Evolutionary conservation across 1,140 invertebrate genomes (phyloP).

Genomic region (Philopotamus ludificatus): DNA sequence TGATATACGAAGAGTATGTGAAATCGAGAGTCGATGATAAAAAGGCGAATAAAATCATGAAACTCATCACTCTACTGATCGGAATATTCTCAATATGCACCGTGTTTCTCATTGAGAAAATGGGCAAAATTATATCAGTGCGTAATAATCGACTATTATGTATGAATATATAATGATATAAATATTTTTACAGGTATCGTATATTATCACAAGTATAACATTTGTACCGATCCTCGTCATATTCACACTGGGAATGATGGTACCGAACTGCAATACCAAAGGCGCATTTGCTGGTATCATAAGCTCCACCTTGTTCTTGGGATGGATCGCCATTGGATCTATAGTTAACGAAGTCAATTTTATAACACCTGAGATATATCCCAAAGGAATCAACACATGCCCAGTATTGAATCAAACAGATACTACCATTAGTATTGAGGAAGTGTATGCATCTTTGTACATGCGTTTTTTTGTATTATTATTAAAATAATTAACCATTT

Average conservation of each 20-base stretch:
- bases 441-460: too few species aligned
- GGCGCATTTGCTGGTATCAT: slow-evolving; percentile 55
- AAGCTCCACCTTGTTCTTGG: slow-evolving; percentile 64
- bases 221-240: slow-evolving; percentile 74
- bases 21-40: slow-evolving; percentile 57
- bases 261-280: slow-evolving; percentile 70
- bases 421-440: not conserved
- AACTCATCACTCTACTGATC: slow-evolving; percentile 59
- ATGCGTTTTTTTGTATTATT: too few species aligned
- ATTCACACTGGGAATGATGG: slow-evolving; percentile 74
- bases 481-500: too few species aligned
- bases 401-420: not conserved
- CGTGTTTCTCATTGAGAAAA: slow-evolving; percentile 66
- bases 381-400: slow-evolving; percentile 13
- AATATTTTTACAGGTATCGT: slow-evolving; percentile 21
- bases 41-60: slow-evolving; percentile 63
- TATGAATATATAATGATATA: not conserved
- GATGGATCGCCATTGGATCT: slow-evolving; percentile 62
- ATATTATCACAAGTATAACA: slow-evolving; percentile 43
- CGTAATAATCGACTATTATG: too few species aligned
- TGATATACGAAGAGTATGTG: slow-evolving; percentile 74
- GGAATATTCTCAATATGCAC: slow-evolving; percentile 58
- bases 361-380: slow-evolving; percentile 12
- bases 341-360: slow-evolving; percentile 15
- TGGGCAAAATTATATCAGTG: slow-evolving; percentile 62